These are phyloP conservation scores for Catotricha subobsoleta DNA, from an alignment of 2,888 invertebrate genomes.

Conservation along the genomic window DNA sequence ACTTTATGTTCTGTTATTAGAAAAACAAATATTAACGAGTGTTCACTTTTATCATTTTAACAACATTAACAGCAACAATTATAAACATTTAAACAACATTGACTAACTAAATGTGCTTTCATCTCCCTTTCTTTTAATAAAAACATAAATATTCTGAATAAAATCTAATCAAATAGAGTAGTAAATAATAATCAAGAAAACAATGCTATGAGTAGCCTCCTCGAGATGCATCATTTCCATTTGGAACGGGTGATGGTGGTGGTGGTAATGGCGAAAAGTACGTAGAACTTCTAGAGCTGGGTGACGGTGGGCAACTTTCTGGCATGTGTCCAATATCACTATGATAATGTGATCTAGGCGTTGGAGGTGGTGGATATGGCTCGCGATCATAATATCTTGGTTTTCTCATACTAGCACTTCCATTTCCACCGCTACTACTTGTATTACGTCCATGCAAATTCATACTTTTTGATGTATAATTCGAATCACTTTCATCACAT, in stretches of 20 bases:
- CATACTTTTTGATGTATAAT: constrained; percentile 41
- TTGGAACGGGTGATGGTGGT: constrained; percentile 67
- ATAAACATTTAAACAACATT: too few relatives aligned
- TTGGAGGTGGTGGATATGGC: constrained; percentile 59
- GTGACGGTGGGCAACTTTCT: constrained; percentile 44
- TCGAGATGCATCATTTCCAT: too few relatives aligned
- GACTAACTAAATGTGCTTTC: too few relatives aligned
- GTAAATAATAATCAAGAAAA: too few relatives aligned
- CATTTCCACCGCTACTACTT: constrained; percentile 15
- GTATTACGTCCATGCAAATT: constrained; percentile 12
- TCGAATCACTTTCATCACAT: constrained; percentile 73
- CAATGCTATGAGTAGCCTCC: constrained; percentile 26
- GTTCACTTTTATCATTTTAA: too few relatives aligned
- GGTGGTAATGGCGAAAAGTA: constrained; percentile 67
- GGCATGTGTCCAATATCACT: constrained; percentile 42
- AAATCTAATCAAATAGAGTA: too few relatives aligned
- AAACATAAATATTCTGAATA: too few relatives aligned
- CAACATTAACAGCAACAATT: too few relatives aligned
- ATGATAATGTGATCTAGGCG: constrained; percentile 55
- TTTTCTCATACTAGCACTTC: constrained; percentile 27
- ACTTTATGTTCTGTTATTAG: too few relatives aligned
- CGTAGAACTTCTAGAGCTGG: constrained; percentile 57
- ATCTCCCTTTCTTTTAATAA: too few relatives aligned
- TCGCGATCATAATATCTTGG: constrained; percentile 40
- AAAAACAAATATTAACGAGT: too few relatives aligned